Evolutionary conservation across 2,113 vertebrate species (phyloP).

Genomic region (Cyprinodon variegatus): DNA sequence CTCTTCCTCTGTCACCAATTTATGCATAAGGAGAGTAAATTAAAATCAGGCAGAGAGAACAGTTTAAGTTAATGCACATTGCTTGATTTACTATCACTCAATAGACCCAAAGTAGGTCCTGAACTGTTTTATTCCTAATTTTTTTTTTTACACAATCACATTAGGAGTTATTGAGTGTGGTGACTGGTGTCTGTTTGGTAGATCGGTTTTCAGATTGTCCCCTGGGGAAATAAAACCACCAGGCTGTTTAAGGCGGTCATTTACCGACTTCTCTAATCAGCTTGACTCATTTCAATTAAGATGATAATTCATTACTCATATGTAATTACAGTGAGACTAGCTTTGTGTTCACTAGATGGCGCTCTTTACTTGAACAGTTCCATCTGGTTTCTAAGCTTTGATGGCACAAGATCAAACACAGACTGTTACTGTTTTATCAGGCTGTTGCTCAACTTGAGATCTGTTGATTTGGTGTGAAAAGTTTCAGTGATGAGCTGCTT

Average conservation of each 20-base stretch:
- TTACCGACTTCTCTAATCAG: constrained; percentile 1
- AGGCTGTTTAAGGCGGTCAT: background rate
- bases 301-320: background rate
- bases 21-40: constrained; percentile 53
- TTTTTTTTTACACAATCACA: background rate
- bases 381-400: constrained; percentile 13
- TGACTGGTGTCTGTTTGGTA: background rate
- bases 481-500: constrained; percentile 42
- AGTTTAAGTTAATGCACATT: constrained; percentile 7
- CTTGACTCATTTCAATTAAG: constrained; percentile 12
- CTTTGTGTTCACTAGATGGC: constrained; percentile 62
- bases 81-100: constrained; percentile 5
- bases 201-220: constrained; percentile 6
- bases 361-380: constrained; percentile 45
- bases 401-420: constrained; percentile 44
- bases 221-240: constrained; percentile 1
- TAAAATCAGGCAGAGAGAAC: constrained; percentile 56
- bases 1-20: constrained; percentile 45
- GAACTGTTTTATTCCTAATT: background rate
- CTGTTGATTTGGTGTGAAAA: constrained; percentile 30
- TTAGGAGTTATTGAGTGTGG: background rate
- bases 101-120: constrained; percentile 12
- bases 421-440: constrained; percentile 19
- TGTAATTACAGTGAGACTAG: constrained; percentile 13
- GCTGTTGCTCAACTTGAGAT: constrained; percentile 20